Evolutionary conservation across 2,888 invertebrate genomes (phyloP).

Genomic region (Loripinus fragilis): DNA sequence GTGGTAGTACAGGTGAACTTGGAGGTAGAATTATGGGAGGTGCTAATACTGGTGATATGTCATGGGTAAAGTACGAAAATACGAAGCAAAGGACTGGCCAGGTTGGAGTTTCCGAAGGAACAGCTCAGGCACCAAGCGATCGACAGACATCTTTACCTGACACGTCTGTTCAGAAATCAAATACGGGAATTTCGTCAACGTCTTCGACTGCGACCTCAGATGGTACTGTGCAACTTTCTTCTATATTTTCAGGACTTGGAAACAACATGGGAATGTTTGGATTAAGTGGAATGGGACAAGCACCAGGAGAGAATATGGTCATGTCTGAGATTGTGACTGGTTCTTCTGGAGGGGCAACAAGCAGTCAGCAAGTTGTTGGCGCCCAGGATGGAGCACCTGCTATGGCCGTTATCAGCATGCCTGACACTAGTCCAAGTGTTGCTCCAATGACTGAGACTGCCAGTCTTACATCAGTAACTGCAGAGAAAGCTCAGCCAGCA

Average conservation of each 20-base stretch:
- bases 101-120: background rate
- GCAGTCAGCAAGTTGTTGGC: background rate
- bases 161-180: background rate
- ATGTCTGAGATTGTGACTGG: slow-evolving; percentile 1
- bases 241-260: background rate
- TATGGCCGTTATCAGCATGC: too few relatives aligned
- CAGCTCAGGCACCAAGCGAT: background rate
- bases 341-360: background rate
- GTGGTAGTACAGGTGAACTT: background rate
- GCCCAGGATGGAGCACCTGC: background rate
- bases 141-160: background rate
- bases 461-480: background rate
- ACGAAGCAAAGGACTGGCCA: background rate
- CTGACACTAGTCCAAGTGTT: background rate
- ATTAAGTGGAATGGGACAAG: background rate
- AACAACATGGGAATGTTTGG: background rate
- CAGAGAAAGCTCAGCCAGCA: background rate
- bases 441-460: background rate
- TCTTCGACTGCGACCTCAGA: background rate
- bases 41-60: background rate
- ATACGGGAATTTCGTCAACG: background rate
- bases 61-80: background rate
- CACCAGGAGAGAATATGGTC: background rate
- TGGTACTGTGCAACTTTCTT: background rate
- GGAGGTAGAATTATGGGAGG: background rate